A percentile compares a stretch with the other conserved stretches of the same genome.
phyloP scores from a whole-genome alignment of 1,140 invertebrate genomes.

The Conus betulinus region DNA sequence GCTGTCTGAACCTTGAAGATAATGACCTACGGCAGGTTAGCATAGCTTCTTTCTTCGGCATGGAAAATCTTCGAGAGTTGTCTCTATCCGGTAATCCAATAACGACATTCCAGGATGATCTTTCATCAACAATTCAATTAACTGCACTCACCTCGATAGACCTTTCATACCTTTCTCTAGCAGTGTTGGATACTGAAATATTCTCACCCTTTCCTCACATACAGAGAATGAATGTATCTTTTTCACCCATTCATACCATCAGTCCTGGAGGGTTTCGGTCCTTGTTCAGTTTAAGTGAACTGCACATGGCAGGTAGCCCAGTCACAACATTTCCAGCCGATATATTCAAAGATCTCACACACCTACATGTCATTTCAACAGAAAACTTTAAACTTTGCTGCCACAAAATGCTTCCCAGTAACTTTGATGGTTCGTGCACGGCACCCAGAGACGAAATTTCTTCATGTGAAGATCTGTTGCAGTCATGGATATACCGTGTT shows the following conservation, averaged over 20 bases:
- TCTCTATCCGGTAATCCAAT: too few relatives aligned
- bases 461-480: slow-evolving; percentile 49
- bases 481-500: slow-evolving; percentile 34
- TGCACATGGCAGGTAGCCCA: slow-evolving; percentile 35
- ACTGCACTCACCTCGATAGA: neutral
- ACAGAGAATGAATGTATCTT: slow-evolving; percentile 18
- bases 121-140: neutral
- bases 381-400: slow-evolving; percentile 53
- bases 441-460: slow-evolving; percentile 41
- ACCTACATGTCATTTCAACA: slow-evolving; percentile 35
- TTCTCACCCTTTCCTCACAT: neutral
- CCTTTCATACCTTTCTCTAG: neutral
- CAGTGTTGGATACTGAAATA: neutral
- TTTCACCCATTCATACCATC: neutral
- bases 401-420: slow-evolving; percentile 1
- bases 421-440: neutral
- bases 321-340: slow-evolving; percentile 25
- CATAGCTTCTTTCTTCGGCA: too few relatives aligned
- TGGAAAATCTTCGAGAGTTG: neutral
- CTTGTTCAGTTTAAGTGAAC: neutral
- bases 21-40: neutral
- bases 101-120: neutral
- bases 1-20: slow-evolving; percentile 8
- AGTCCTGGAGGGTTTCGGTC: slow-evolving; percentile 6
- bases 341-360: slow-evolving; percentile 38